phyloP scores from a whole-genome alignment of 2,113 vertebrate species.

The Barbus barbus region DNA sequence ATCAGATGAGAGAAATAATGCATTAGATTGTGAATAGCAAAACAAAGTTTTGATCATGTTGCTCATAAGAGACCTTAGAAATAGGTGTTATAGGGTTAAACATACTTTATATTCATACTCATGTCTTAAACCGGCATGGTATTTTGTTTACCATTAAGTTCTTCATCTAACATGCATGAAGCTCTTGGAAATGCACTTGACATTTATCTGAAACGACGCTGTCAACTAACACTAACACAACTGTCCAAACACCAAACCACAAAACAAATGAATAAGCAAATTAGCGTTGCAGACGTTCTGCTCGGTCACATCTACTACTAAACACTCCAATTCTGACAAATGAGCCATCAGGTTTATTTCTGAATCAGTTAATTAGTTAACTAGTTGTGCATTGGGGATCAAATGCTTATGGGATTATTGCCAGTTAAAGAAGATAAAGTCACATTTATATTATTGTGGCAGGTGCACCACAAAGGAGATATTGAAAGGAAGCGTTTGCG shows the following conservation, averaged over 20 bases:
- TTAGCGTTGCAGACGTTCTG: neutral
- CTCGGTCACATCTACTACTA: neutral
- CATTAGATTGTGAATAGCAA: neutral
- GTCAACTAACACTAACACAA: neutral
- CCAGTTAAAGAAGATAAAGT: neutral
- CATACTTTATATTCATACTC: neutral
- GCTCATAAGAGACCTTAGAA: neutral
- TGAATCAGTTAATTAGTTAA: neutral
- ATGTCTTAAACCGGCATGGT: neutral
- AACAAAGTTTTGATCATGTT: neutral
- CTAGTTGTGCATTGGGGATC: neutral
- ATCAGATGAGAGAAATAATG: neutral
- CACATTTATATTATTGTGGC: neutral
- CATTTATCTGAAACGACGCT: neutral
- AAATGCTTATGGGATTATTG: neutral
- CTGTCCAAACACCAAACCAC: neutral
- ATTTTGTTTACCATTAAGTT: neutral
- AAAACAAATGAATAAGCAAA: conserved; percentile 1
- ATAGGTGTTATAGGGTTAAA: neutral
- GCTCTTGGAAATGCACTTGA: neutral
- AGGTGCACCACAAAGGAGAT: neutral
- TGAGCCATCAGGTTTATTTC: neutral
- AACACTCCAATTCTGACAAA: neutral
- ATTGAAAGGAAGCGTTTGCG: neutral
- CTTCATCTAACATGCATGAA: neutral